These are phyloP conservation scores for Drosophila atripex DNA, from an alignment of 2,888 invertebrate species.

Conservation along the genomic window DNA sequence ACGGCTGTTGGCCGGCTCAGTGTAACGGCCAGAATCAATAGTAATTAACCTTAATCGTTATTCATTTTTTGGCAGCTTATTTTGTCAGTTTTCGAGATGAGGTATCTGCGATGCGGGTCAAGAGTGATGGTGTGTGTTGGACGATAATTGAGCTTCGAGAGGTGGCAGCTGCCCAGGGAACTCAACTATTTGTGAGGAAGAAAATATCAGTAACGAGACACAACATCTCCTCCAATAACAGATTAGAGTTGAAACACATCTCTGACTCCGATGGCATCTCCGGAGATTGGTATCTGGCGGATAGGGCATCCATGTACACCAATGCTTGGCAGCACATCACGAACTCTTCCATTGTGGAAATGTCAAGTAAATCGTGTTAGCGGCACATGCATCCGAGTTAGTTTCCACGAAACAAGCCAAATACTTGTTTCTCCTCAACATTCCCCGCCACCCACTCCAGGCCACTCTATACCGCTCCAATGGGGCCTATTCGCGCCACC, in stretches of 20 bases:
- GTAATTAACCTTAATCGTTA: slow-evolving; percentile 73
- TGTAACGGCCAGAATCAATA: slow-evolving; percentile 64
- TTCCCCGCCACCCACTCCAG: slow-evolving; percentile 7
- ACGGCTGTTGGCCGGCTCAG: slow-evolving; percentile 21
- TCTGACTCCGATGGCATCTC: slow-evolving; percentile 17
- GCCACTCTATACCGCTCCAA: neutral
- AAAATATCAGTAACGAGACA: neutral
- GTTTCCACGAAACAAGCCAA: slow-evolving; percentile 27
- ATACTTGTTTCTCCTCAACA: slow-evolving; percentile 11
- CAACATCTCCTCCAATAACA: neutral
- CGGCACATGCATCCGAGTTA: slow-evolving; percentile 25
- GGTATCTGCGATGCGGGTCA: slow-evolving; percentile 37
- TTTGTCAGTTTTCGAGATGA: slow-evolving; percentile 21
- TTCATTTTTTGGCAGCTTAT: slow-evolving; percentile 37
- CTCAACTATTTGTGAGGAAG: too few relatives aligned
- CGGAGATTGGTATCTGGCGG: slow-evolving; percentile 18
- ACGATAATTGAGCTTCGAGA: slow-evolving; percentile 25
- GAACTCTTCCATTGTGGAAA: slow-evolving; percentile 34
- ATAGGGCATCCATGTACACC: slow-evolving; percentile 36
- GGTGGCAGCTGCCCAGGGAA: slow-evolving; percentile 30
- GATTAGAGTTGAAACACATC: neutral
- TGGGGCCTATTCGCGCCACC: neutral
- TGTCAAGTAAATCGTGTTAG: slow-evolving; percentile 40
- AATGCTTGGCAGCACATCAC: slow-evolving; percentile 40
- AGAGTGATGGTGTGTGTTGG: slow-evolving; percentile 18